phyloP scores from a whole-genome alignment of 2,113 vertebrate species.

The Vimba vimba region DNA sequence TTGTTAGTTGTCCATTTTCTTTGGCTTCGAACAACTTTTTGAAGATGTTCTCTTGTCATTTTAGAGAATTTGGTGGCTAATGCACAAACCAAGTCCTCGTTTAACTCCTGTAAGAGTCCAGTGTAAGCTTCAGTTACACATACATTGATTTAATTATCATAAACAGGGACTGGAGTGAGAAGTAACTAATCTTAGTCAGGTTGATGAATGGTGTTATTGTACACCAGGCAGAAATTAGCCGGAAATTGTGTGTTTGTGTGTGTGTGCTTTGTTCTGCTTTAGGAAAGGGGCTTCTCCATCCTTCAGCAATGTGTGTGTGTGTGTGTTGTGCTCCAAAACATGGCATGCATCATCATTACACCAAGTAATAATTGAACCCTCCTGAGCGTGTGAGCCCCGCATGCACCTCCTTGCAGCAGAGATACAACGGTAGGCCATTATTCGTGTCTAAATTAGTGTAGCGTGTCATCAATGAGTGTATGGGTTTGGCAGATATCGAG shows the following conservation, averaged over 20 bases:
- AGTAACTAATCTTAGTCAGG: slow-evolving; percentile 51
- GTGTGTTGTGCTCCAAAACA: slow-evolving; percentile 10
- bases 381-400: neutral
- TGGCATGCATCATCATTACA: slow-evolving; percentile 45
- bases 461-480: slow-evolving; percentile 22
- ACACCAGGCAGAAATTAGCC: slow-evolving; percentile 44
- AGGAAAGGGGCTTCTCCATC: slow-evolving; percentile 14
- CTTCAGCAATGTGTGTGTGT: slow-evolving; percentile 24
- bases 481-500: slow-evolving; percentile 28
- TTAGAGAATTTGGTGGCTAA: neutral
- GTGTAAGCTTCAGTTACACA: slow-evolving; percentile 37
- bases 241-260: slow-evolving; percentile 23
- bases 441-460: slow-evolving; percentile 33
- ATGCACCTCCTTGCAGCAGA: neutral
- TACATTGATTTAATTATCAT: slow-evolving; percentile 53
- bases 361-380: slow-evolving; percentile 35
- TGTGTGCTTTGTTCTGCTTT: neutral
- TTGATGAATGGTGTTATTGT: slow-evolving; percentile 54
- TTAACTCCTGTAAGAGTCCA: neutral
- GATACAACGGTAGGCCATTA: neutral
- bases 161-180: slow-evolving; percentile 38
- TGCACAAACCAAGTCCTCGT: neutral
- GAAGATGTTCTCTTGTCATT: neutral
- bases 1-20: neutral
- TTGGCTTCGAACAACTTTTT: neutral